Conservation (phyloP, 2,888 invertebrate species). For the Colostygia pectinataria region DNA sequence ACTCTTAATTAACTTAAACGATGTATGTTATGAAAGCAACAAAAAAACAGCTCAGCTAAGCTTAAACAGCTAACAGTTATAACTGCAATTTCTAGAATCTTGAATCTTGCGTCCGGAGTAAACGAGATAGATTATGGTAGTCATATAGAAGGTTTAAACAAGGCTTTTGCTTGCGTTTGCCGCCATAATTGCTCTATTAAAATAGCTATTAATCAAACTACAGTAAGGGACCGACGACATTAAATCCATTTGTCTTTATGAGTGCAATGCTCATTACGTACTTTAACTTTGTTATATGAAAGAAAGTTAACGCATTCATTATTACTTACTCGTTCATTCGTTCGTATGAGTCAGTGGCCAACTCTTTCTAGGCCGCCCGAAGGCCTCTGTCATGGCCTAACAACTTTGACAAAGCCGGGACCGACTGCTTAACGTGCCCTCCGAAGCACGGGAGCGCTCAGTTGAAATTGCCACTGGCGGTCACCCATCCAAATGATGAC, state of each 20-base stretch:
- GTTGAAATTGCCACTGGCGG: too few species aligned
- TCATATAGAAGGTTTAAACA: conserved; percentile 9
- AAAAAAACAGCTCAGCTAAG: too few species aligned
- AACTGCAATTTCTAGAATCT: neutral
- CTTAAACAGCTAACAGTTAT: neutral
- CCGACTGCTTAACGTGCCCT: too few species aligned
- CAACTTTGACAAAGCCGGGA: too few species aligned
- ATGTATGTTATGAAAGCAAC: too few species aligned
- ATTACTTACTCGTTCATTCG: too few species aligned
- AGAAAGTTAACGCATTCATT: neutral
- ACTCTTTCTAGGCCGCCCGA: too few species aligned
- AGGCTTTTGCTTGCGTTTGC: conserved; percentile 23
- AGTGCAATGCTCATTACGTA: conserved; percentile 2
- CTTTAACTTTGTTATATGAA: conserved; percentile 2
- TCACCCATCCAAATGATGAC: too few species aligned
- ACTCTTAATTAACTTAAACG: too few species aligned
- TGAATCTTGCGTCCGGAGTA: conserved; percentile 4
- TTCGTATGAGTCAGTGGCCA: too few species aligned
- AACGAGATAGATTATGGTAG: conserved; percentile 12
- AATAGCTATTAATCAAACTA: conserved; percentile 59
- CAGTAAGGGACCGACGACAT: conserved; percentile 27
- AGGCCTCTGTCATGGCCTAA: too few species aligned
- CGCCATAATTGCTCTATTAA: conserved; percentile 56
- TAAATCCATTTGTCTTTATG: conserved; percentile 33
- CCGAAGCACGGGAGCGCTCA: too few species aligned